phyloP scores from a whole-genome alignment of 2,888 invertebrate species.

The Capitulum mitella region DNA sequence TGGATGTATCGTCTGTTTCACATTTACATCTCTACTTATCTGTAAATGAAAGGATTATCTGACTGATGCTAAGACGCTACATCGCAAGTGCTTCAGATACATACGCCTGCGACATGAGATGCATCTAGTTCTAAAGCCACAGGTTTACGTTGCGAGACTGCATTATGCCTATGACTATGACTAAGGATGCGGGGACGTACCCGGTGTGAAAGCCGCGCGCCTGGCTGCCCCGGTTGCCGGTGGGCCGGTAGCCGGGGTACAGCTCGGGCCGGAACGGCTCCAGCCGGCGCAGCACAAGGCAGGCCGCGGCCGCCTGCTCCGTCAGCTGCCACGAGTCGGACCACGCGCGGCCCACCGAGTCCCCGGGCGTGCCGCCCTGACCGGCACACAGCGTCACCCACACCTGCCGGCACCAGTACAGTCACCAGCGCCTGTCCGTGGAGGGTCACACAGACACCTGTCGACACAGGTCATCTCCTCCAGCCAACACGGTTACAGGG shows the following conservation, averaged over 20 bases:
- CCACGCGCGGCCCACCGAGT: constrained; percentile 44
- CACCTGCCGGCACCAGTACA: constrained; percentile 41
- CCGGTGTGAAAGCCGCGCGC: constrained; percentile 43
- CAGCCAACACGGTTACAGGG: neutral
- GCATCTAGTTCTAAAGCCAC: too few species aligned
- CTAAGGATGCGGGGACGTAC: constrained; percentile 43
- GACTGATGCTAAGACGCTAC: too few species aligned
- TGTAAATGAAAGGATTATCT: too few species aligned
- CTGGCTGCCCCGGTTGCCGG: constrained; percentile 46
- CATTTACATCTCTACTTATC: too few species aligned
- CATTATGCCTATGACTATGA: too few species aligned
- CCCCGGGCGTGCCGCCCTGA: constrained; percentile 51
- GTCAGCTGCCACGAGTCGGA: constrained; percentile 53
- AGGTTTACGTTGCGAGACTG: too few species aligned
- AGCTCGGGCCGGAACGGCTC: constrained; percentile 43
- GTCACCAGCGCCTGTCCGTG: too few species aligned
- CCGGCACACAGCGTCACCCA: constrained; percentile 51
- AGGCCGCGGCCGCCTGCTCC: constrained; percentile 51
- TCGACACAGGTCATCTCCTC: too few species aligned
- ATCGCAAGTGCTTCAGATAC: too few species aligned
- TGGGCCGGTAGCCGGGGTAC: constrained; percentile 45
- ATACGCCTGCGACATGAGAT: too few species aligned
- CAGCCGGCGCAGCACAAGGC: constrained; percentile 44
- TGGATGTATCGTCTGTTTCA: too few species aligned
- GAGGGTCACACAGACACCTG: too few species aligned